Conservation (phyloP, 2,113 vertebrate genomes). For the Anolis sagrei region DNA sequence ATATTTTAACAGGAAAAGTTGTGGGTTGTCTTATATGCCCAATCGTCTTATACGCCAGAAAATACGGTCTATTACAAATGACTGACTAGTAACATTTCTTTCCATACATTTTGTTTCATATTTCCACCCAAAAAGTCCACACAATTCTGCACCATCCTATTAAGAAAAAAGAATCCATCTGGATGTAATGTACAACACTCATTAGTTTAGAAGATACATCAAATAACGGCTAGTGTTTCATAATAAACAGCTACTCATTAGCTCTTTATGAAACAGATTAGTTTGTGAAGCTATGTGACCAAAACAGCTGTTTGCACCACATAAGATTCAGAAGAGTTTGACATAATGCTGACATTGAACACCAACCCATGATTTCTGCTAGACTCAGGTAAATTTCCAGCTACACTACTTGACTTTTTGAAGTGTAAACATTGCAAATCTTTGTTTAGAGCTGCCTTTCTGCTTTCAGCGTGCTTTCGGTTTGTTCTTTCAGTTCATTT, state of each 20-base stretch:
- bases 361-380: not conserved
- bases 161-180: not conserved
- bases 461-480: not conserved
- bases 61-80: not conserved
- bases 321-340: not conserved
- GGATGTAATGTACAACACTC: not conserved
- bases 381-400: not conserved
- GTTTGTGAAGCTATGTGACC: conserved; percentile 9
- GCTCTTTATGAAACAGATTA: conserved; percentile 34
- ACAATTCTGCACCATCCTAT: not conserved
- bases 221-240: not conserved
- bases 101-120: not conserved
- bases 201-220: accelerated
- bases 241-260: conserved; percentile 2
- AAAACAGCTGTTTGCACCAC: not conserved
- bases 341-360: not conserved
- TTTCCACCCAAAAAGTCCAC: not conserved
- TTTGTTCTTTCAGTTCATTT: not conserved
- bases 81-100: not conserved
- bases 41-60: no score
- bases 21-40: no score
- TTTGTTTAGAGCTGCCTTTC: not conserved
- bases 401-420: not conserved
- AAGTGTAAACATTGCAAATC: not conserved
- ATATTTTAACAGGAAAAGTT: no score